These are phyloP conservation scores for Philotrypesis tridentata DNA, from an alignment of 1,140 invertebrate species.

Conservation along the genomic window DNA sequence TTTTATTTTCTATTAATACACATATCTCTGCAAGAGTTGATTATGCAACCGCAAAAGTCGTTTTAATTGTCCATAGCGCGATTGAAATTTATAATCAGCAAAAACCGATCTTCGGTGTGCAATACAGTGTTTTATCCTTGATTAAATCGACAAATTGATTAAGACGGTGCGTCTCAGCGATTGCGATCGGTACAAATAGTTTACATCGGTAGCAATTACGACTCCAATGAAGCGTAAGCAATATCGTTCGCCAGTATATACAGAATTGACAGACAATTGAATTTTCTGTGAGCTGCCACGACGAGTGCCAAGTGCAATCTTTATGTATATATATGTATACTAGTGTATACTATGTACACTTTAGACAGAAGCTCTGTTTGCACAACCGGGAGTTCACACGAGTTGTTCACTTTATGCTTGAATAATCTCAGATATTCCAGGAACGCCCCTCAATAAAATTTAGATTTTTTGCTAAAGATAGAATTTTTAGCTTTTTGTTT, in stretches of 20 bases:
- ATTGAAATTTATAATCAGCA: too few species aligned
- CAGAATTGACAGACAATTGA: neutral
- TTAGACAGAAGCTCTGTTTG: neutral
- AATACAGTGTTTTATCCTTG: neutral
- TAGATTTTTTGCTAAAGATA: neutral
- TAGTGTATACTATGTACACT: neutral
- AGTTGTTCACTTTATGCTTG: neutral
- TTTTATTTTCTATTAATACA: too few species aligned
- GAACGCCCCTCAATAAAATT: neutral
- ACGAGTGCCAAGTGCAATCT: neutral
- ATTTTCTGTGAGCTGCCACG: neutral
- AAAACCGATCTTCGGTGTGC: too few species aligned
- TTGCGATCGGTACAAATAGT: neutral
- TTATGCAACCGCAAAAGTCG: too few species aligned
- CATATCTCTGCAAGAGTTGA: too few species aligned
- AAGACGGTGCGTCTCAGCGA: neutral
- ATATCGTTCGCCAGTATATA: neutral
- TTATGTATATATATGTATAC: too few species aligned
- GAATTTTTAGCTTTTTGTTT: too few species aligned
- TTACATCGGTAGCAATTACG: neutral
- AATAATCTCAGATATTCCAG: neutral
- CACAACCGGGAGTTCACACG: neutral
- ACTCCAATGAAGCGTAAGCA: too few species aligned
- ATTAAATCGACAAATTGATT: neutral
- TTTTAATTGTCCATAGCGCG: too few species aligned